Base-by-base conservation (phyloP, 2,797 vertebrate species). In the Pseudomugil tenellus region DNA sequence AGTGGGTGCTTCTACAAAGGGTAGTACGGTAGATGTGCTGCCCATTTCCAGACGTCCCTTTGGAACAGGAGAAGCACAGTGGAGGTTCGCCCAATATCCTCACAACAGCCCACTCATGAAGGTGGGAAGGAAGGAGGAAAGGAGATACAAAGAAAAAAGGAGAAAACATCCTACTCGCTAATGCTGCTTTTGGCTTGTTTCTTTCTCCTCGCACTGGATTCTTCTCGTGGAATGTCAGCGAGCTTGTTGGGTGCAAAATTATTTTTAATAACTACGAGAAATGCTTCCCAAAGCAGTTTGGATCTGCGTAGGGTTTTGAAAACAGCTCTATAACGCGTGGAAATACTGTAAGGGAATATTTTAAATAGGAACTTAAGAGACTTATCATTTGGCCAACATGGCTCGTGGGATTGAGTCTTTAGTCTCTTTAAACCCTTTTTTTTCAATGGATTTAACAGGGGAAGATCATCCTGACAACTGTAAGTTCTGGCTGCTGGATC, bases 401-500 rank as follows among this genome's bases (percentile, higher is more conserved):
- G 91, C 92, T 48, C 92, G 80, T 84, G 91, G 92, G 63, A 85
- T 93, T 12, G 84, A 90, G 68, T 93, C 93, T 6, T 67, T 93
- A 34, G 86, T 92, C 68, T 92, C 91, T 80, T 73, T 92, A 21
- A 87, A 86, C 58, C 87, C 88, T 1, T 90, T 92, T 72, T 91
- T 73, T 70, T 84, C 90, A 32, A 89, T 93, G 90, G 91, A 91
- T 78, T 89, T 91, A 51, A 73, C 88, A n/a, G 87, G 81, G 55
- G 79, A 85, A 67, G 85, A 89, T 77, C 84, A 85, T 51, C 76
- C 91, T 28, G 90, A 92, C 79, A 92, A 87, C 85, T 95, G 93
- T 91, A 94, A 91, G 78, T 92, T 94, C 87, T 95, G 94, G 94
- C 84, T 95, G 46, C 84, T 95, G 76, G 94, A 95, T 87, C 85